Conservation (phyloP, 92 coral and sea anemone genomes). For the Diadumene lineata region DNA sequence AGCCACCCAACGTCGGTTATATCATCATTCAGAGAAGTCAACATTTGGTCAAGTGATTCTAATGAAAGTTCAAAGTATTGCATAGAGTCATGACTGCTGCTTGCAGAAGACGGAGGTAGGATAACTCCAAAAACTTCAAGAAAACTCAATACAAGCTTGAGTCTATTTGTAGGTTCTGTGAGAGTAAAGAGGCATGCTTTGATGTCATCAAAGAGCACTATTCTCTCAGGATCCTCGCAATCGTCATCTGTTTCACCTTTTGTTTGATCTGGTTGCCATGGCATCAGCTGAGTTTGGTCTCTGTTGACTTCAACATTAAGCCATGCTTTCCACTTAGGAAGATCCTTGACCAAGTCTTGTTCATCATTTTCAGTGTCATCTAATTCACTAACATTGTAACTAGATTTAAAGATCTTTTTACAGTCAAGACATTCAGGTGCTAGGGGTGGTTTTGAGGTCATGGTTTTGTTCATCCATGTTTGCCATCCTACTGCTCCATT, state of each 20-base stretch:
- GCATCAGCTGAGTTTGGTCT: conserved; percentile 61
- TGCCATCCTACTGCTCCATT: conserved; percentile 84
- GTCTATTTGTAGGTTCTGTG: conserved; percentile 45
- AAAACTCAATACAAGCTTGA: conserved; percentile 71
- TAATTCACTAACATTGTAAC: conserved; percentile 17
- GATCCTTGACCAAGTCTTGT: conserved; percentile 52
- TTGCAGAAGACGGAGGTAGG: conserved; percentile 33
- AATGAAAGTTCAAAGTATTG: conserved; percentile 41
- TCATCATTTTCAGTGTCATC: conserved; percentile 33
- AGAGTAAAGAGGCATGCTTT: conserved; percentile 71
- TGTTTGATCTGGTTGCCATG: conserved; percentile 85
- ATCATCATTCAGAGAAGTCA: not conserved
- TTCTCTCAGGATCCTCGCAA: conserved; percentile 95
- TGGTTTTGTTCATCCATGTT: conserved; percentile 65
- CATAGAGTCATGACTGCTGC: conserved; percentile 15
- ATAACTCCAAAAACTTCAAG: conserved; percentile 76
- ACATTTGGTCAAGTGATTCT: conserved; percentile 49
- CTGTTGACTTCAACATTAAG: conserved; percentile 69
- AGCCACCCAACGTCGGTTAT: conserved; percentile 29
- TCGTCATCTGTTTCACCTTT: conserved; percentile 83
- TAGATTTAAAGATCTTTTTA: conserved; percentile 53
- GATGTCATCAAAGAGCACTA: conserved; percentile 89
- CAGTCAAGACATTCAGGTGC: conserved; percentile 29
- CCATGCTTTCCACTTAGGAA: conserved; percentile 74
- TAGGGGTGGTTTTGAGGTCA: conserved; percentile 3